Conservation (phyloP, 1,140 invertebrate species). For the Sarcophaga bullata region DNA sequence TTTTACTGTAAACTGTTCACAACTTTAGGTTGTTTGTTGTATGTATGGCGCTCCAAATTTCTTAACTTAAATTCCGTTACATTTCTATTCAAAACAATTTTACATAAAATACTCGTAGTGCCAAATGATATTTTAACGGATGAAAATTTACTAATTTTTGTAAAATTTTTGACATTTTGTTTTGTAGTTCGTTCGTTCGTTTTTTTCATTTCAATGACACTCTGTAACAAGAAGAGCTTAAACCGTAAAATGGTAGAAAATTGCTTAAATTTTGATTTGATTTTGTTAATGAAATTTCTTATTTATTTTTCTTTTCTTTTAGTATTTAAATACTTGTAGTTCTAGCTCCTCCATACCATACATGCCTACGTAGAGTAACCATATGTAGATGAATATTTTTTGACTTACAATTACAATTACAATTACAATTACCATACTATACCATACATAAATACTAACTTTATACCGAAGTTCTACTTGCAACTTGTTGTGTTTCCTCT, state of each 20-base stretch:
- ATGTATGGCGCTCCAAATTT: constrained; percentile 14
- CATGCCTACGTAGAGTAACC: neutral
- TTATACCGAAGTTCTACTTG: neutral
- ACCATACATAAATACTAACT: neutral
- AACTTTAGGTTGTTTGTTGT: constrained; percentile 26
- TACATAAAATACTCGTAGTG: too few relatives aligned
- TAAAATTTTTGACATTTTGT: too few relatives aligned
- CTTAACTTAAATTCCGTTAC: neutral
- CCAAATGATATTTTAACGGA: too few relatives aligned
- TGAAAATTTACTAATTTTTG: too few relatives aligned
- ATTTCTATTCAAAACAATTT: too few relatives aligned
- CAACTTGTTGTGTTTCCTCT: constrained; percentile 37
- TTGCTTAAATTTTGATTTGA: neutral
- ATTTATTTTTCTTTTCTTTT: neutral
- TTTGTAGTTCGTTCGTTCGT: too few relatives aligned
- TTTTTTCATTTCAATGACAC: too few relatives aligned
- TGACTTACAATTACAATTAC: constrained; percentile 2
- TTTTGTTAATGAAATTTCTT: neutral
- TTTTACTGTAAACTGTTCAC: constrained; percentile 17
- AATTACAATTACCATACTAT: neutral
- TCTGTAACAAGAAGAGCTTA: too few relatives aligned
- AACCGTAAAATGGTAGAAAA: too few relatives aligned
- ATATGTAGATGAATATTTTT: neutral
- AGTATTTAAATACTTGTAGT: neutral
- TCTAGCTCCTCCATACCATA: neutral